Evolutionary conservation across 2,797 vertebrate species (phyloP), one percentile per base, ranked within the genome.

Genomic region (Pangasius sanitwongsei): DNA sequence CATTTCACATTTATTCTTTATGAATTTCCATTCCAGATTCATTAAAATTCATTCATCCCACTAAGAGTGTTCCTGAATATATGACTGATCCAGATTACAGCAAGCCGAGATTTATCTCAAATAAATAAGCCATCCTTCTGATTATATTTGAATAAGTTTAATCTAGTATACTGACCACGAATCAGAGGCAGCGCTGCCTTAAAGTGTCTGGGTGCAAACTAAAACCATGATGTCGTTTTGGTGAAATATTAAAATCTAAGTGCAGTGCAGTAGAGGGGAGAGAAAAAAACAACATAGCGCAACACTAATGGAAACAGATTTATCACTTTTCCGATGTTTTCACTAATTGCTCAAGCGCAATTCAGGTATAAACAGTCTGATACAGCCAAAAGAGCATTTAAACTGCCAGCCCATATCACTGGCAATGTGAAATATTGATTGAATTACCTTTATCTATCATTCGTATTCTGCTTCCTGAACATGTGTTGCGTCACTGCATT

Each of bases 251-350:
- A 4, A 80, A 80, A 59, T 81, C 55, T 2, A 59, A 59, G 78
- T 20, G 1, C 78, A 81, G 16, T 81, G 31, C 31, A 59, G 20
- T 41, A 25, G 78, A 81, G 9, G 23, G 20, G 9, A 16, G 2
- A 0, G 1, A 2, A 7, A 23, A 11, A 34, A 77, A 50, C 25
- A 78, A 31, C 48, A 20, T 37, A 8, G 53, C 31, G 6, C n/a
- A 81, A 59, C 31, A 81, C 78, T 37, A 81, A 81, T 81, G 78
- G 78, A 59, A 57, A 25, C 53, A 57, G 53, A 81, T 59, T 81
- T 59, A 25, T 59, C 31, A 6, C 31, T 12, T 81, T 81, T 34
- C 6, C 3, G 8, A 37, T 37, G 18, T 37, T 59, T 59, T 81
- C 55, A 37, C 53, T 59, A 81, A 81, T 81, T 59, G 55, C 53